Conservation (phyloP, 2,797 vertebrate species). For the Silurus lanzhouensis region DNA sequence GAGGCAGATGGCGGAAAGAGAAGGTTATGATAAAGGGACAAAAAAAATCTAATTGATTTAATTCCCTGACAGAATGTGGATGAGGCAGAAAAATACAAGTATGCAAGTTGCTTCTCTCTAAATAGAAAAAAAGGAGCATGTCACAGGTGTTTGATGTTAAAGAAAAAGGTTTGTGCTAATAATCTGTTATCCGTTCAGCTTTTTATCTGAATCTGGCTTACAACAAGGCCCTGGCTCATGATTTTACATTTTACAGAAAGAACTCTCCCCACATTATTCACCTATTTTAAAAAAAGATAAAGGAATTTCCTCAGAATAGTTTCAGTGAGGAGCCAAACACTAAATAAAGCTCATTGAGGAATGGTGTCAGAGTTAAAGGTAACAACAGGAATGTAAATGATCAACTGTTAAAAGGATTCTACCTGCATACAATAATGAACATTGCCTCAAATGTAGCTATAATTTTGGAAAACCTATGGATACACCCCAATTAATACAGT, state of each 20-base stretch:
- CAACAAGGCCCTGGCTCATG: conserved; percentile 44
- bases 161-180: conserved; percentile 51
- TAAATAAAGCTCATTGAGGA: conserved; percentile 23
- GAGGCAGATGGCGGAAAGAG: conserved; percentile 59
- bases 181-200: conserved; percentile 48
- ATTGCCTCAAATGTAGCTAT: conserved; percentile 36
- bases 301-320: neutral
- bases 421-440: conserved; percentile 45
- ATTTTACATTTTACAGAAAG: conserved; percentile 35
- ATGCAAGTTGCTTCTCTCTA: conserved; percentile 49
- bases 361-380: conserved; percentile 34
- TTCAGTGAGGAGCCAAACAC: neutral
- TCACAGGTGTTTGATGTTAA: conserved; percentile 41
- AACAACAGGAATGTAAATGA: conserved; percentile 41
- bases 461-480: neutral
- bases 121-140: conserved; percentile 42
- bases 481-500: neutral
- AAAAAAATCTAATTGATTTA: conserved; percentile 64
- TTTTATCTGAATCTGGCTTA: conserved; percentile 48
- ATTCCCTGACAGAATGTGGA: conserved; percentile 43
- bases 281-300: neutral
- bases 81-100: conserved; percentile 37
- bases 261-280: conserved; percentile 11
- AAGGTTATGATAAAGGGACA: conserved; percentile 62
- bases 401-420: conserved; percentile 42